Base-by-base conservation (phyloP, 2,797 vertebrate genomes). In the Sorex maritimensis region DNA sequence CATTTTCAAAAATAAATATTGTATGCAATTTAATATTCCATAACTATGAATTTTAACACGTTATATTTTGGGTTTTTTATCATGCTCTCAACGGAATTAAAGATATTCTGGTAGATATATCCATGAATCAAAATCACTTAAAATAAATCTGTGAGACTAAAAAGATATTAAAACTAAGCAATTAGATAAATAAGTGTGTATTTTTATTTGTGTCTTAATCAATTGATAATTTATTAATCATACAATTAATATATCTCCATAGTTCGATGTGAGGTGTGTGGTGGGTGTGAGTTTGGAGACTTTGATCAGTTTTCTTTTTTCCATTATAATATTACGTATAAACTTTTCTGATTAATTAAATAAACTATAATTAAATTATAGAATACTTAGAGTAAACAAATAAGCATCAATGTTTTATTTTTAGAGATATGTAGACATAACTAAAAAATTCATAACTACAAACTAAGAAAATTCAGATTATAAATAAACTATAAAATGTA, bases 271-370 rank as follows among this genome's bases (percentile, higher is more conserved):
- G 10, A 11, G 26, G 30, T 2, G 26, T 26, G 28, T 34, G 19
- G 24, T 44, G 6, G 9, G 6, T 26, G 10, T 1, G 9, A 61
- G 24, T 9, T 30, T 6, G 63, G 11, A 6, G 0, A 55, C 1
- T 83, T 83, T 67, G 15, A 26, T 12, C 28, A 69, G 14, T 13
- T 30, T 28, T 77, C 38, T 81, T 74, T 44, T 44, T 44, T 13
- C 15, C 10, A 75, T 61, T 81, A 73, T 69, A 75, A 6, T 55
- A 2, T 68, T 81, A 83, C 8, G 24, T 21, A 87, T 34, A 79
- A 92, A 38, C 6, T 79, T 71, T 9, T 12, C 41, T 74, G 14
- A 80, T 80, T 80, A 61, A 72, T 92, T 77, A 75, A 71, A 75
- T 12, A 82, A 5, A 89, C 68, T 72, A 72, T 38, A 71, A 73